These are phyloP conservation scores for Chaetorhynchus papuensis DNA, from an alignment of 2,113 vertebrate genomes.

Conservation along the genomic window DNA sequence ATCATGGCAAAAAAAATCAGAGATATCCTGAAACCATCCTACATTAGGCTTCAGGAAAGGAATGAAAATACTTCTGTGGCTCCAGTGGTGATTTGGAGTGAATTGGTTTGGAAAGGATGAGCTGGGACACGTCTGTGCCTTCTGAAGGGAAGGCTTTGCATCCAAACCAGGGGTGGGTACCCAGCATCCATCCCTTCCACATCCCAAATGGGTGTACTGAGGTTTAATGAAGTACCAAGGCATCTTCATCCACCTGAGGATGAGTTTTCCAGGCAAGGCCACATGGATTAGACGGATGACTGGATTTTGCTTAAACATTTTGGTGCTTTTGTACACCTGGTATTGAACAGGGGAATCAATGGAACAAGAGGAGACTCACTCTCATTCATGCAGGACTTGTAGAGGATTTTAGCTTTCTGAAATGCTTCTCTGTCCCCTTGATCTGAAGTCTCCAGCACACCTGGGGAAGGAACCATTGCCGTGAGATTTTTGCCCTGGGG, in stretches of 20 bases:
- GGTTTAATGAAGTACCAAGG: not conserved
- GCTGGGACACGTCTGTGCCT: not conserved
- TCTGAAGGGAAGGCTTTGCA: not conserved
- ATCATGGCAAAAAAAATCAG: not conserved
- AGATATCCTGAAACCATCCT: not conserved
- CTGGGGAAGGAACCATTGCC: conserved; percentile 66
- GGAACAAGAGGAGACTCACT: conserved; percentile 76
- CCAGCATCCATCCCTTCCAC: not conserved
- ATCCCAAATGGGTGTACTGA: not conserved
- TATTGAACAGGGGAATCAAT: not conserved
- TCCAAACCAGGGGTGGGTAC: not conserved
- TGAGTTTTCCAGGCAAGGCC: not conserved
- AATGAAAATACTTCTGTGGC: not conserved
- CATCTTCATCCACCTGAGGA: not conserved
- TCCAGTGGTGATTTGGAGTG: not conserved
- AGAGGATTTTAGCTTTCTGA: conserved; percentile 89
- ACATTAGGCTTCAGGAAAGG: not conserved
- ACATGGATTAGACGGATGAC: not conserved
- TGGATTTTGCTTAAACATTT: not conserved
- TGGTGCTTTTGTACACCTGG: not conserved
- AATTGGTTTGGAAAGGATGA: not conserved
- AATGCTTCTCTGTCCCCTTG: conserved; percentile 84
- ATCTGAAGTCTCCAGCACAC: conserved; percentile 82
- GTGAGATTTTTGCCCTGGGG: not conserved
- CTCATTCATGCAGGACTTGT: conserved; percentile 94